phyloP scores from a whole-genome alignment of 2,113 vertebrate species.

The Psilopsiagon aurifrons region DNA sequence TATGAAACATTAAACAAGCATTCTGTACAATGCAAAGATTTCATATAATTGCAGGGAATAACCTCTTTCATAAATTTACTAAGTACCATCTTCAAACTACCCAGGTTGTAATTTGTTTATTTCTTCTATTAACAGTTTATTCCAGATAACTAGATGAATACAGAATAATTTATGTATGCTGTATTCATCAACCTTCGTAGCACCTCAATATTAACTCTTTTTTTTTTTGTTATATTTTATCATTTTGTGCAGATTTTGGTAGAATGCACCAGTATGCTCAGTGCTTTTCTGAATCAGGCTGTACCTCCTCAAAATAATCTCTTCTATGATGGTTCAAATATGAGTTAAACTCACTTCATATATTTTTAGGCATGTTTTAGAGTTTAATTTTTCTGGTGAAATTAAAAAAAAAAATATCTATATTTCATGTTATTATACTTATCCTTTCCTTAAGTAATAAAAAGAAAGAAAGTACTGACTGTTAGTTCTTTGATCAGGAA shows the following conservation, averaged over 20 bases:
- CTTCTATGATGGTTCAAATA: background rate
- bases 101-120: background rate
- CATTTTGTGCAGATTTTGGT: background rate
- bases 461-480: constrained; percentile 72
- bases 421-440: background rate
- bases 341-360: background rate
- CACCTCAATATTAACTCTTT: background rate
- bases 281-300: background rate
- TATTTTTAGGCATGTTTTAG: background rate
- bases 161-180: background rate
- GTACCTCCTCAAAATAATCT: background rate
- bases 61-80: background rate
- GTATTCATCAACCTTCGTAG: background rate
- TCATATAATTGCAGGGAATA: background rate
- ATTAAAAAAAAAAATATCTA: background rate
- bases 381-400: background rate
- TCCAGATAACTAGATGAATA: background rate
- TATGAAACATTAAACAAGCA: background rate
- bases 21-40: background rate
- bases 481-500: constrained; percentile 81
- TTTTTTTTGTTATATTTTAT: background rate
- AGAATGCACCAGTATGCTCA: background rate
- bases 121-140: background rate
- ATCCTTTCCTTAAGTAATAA: background rate
- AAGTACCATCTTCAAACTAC: background rate